Conservation (phyloP, 2,113 vertebrate species). For the Dipodomys stephensi region DNA sequence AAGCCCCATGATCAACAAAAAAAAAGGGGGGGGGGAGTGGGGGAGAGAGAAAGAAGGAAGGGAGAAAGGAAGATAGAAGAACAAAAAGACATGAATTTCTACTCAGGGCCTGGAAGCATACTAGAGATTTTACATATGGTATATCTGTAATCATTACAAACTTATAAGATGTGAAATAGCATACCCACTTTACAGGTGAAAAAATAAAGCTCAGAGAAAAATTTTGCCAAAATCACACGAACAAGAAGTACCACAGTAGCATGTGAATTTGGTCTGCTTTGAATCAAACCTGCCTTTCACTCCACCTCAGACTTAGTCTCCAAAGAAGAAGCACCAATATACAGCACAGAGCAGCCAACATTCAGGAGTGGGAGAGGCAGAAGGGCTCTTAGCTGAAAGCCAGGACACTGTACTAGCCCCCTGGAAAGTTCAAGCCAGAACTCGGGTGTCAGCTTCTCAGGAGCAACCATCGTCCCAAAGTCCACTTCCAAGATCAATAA, state of each 20-base stretch:
- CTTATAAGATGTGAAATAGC: background rate
- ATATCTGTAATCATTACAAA: background rate
- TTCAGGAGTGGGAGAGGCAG: background rate
- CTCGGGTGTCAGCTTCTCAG: background rate
- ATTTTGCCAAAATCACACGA: background rate
- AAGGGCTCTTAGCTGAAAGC: background rate
- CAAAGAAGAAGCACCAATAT: slow-evolving; percentile 7
- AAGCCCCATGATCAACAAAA: too few relatives aligned
- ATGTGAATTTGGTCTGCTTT: background rate
- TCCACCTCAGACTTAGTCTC: background rate
- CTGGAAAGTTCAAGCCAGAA: background rate
- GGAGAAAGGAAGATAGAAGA: too few relatives aligned
- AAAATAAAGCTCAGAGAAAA: slow-evolving; percentile 1
- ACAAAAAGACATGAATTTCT: too few relatives aligned
- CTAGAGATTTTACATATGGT: background rate
- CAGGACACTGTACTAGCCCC: background rate
- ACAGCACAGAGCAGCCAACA: background rate
- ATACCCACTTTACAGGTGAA: background rate
- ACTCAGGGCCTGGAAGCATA: background rate
- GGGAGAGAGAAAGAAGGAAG: too few relatives aligned
- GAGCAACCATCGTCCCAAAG: slow-evolving; percentile 10
- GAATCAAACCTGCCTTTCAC: background rate
- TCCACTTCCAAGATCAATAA: background rate
- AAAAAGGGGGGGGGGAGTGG: too few relatives aligned
- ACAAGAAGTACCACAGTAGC: background rate